Evolutionary conservation across 2,797 vertebrate species (phyloP).

Genomic region (Catostomus latipinnis): DNA sequence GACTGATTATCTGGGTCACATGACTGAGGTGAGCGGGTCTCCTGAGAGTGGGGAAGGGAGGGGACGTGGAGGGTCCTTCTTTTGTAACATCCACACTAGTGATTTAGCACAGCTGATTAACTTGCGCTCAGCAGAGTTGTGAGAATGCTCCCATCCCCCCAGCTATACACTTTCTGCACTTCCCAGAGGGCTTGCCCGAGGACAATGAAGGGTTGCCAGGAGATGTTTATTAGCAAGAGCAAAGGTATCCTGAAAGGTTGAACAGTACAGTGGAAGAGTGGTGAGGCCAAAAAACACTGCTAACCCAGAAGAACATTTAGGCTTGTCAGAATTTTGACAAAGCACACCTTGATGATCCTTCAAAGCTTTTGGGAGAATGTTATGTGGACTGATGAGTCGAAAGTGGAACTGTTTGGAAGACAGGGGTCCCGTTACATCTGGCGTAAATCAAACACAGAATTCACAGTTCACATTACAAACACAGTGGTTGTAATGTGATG

Average conservation of each 20-base stretch:
- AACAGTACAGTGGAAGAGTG: too few species aligned
- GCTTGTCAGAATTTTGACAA: too few species aligned
- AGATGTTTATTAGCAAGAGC: slow-evolving; percentile 17
- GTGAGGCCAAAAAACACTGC: too few species aligned
- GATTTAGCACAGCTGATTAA: slow-evolving; percentile 57
- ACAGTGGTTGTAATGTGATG: too few species aligned
- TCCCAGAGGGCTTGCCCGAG: slow-evolving; percentile 17
- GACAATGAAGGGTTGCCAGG: slow-evolving; percentile 29
- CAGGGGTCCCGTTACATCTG: too few species aligned
- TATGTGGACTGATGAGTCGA: too few species aligned
- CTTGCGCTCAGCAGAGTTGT: slow-evolving; percentile 41
- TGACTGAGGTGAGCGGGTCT: slow-evolving; percentile 51
- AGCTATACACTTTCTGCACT: slow-evolving; percentile 1
- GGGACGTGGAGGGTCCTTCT: slow-evolving; percentile 26
- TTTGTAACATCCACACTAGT: slow-evolving; percentile 55
- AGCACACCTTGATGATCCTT: too few species aligned
- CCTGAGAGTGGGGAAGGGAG: slow-evolving; percentile 25
- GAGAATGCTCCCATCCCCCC: slow-evolving; percentile 31
- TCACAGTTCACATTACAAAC: too few species aligned
- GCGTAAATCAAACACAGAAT: too few species aligned
- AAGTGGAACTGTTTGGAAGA: too few species aligned
- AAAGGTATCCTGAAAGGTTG: not conserved
- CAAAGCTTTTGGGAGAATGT: too few species aligned
- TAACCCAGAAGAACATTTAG: too few species aligned
- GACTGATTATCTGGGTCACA: slow-evolving; percentile 52